Percentiles rank a stretch among this genome's conserved stretches.
Evolutionary conservation across 2,888 invertebrate genomes (phyloP).

Genomic region (Amiota minor): DNA sequence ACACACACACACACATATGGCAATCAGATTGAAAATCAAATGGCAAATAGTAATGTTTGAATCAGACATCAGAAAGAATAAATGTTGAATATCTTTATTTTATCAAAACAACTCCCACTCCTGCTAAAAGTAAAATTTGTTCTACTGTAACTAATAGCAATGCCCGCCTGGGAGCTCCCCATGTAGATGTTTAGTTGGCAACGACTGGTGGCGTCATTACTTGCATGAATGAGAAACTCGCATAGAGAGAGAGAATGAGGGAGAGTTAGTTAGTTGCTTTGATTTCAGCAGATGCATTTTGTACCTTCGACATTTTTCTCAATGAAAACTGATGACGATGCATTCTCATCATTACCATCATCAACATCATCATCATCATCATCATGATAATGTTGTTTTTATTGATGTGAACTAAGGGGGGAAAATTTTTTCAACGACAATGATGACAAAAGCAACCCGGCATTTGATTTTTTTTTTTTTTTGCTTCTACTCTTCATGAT

Average conservation of each 20-base stretch:
- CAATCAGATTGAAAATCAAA: not conserved
- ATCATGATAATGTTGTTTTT: not conserved
- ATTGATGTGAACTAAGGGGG: not conserved
- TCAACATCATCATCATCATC: no score
- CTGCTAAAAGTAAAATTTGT: no score
- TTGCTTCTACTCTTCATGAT: not conserved
- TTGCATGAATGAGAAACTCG: not conserved
- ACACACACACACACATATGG: no score
- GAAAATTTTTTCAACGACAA: constrained; percentile 17
- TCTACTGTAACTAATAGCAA: no score
- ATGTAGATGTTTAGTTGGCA: not conserved
- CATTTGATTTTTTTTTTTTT: constrained; percentile 27
- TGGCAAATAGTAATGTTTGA: constrained; percentile 2
- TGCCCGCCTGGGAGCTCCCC: no score
- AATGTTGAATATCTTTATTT: no score
- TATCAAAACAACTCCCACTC: no score
- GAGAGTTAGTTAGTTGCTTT: not conserved
- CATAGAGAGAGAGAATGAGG: no score
- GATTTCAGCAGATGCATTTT: constrained; percentile 8
- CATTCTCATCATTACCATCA: no score
- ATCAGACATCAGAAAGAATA: not conserved
- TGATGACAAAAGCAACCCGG: constrained; percentile 38
- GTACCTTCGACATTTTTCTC: constrained; percentile 58
- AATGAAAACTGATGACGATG: constrained; percentile 51
- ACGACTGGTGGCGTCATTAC: constrained; percentile 1